phyloP scores from a whole-genome alignment of 2,888 invertebrate species.

The Heliconius cydno region DNA sequence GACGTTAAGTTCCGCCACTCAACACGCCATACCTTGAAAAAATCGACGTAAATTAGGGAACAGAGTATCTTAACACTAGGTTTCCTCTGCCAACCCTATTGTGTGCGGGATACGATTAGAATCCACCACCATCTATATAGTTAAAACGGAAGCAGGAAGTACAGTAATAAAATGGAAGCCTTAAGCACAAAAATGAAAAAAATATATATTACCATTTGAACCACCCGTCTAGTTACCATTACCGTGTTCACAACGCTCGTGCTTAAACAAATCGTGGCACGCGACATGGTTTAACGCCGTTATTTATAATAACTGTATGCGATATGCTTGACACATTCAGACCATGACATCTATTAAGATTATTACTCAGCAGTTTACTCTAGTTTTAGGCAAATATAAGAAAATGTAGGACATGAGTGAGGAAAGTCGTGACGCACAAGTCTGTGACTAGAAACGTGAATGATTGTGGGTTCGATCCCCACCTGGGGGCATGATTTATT shows the following conservation, averaged over 20 bases:
- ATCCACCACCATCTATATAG: too few relatives aligned
- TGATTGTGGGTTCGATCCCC: background rate
- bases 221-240: background rate
- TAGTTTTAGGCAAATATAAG: slow-evolving; percentile 2
- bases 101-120: too few relatives aligned
- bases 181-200: background rate
- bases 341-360: slow-evolving; percentile 27
- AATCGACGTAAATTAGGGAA: too few relatives aligned
- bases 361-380: slow-evolving; percentile 21
- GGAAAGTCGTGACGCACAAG: background rate
- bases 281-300: slow-evolving; percentile 43
- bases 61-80: too few relatives aligned
- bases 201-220: background rate
- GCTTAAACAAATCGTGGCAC: slow-evolving; percentile 47
- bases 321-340: slow-evolving; percentile 32
- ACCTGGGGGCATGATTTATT: background rate
- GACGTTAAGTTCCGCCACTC: too few relatives aligned
- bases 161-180: too few relatives aligned
- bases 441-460: background rate
- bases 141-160: too few relatives aligned
- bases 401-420: background rate
- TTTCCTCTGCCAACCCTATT: too few relatives aligned
- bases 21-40: too few relatives aligned
- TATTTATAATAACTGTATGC: slow-evolving; percentile 37
- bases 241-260: slow-evolving; percentile 4